Conservation (phyloP, 2,113 vertebrate species). For the Protobothrops flavoviridis region DNA sequence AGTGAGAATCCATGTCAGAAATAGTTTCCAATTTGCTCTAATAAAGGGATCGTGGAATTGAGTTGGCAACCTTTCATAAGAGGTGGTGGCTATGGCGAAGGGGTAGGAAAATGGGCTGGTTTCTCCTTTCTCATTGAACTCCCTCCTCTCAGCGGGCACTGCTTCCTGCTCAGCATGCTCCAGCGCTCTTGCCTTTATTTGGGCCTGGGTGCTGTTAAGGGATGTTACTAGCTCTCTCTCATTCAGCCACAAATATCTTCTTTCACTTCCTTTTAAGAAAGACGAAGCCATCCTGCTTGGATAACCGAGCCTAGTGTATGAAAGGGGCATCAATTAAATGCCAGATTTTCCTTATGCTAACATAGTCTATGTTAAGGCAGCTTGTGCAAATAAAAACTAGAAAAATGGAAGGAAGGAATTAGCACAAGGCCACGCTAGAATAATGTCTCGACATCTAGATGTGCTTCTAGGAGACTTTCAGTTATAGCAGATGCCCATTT, state of each 20-base stretch:
- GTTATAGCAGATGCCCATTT: neutral
- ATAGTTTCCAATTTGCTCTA: neutral
- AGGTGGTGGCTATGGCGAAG: neutral
- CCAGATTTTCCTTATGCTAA: neutral
- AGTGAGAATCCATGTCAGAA: neutral
- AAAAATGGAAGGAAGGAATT: neutral
- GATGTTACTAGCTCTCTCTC: neutral
- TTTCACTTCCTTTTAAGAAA: neutral
- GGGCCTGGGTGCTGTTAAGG: neutral
- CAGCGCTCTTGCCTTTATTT: neutral
- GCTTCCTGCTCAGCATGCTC: neutral
- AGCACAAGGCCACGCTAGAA: neutral
- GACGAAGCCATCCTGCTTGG: neutral
- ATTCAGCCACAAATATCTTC: neutral
- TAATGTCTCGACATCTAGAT: neutral
- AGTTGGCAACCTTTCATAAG: neutral
- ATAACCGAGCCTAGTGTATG: neutral
- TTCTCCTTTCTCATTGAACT: neutral
- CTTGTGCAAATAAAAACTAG: neutral
- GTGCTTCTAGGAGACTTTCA: neutral
- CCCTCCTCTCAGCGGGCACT: too few relatives aligned
- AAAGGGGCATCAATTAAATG: conserved; percentile 16
- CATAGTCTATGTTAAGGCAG: neutral
- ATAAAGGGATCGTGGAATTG: too few relatives aligned
- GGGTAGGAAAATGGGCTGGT: neutral